Evolutionary conservation across 1,140 invertebrate species (phyloP), one percentile per base, ranked within the genome.

Genomic region (Hyles vespertilio): DNA sequence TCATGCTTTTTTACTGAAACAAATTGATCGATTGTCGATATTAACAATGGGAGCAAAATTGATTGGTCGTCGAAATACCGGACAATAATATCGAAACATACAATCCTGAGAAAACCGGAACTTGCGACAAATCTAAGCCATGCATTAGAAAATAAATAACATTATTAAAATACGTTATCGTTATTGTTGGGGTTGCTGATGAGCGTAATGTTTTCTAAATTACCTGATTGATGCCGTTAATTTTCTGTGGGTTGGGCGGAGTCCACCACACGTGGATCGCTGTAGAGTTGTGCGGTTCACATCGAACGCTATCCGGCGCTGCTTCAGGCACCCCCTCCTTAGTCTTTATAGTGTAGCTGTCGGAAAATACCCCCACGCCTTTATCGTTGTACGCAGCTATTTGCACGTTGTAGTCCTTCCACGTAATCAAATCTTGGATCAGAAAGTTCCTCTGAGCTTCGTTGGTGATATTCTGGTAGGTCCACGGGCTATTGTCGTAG

Each of bases 371-470:
- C 0, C 98, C 98, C 5, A 98, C 94, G 3, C 98, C 98, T 91
- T 98, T 97, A 68, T 98, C 96, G 84, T 99, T 99, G 71, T 96
- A 99, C 0, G 98, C 97, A 1, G 98, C 98, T 58, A 99, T 98
- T 90, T 98, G 96, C 0, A 99, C 95, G 44, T 97, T 94, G 74
- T 99, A 99, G 83, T 98, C 96, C 85, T 98, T 98, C 98, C 98
- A 99, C 0, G 97, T 98, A 56, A 99, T 99, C 44, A 99, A 89
- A 75, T 98, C 97, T 69, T 96, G 95, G 58, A 99, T 97, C 0
- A 98, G 90, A 78, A 94, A 98, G 84, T 97, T 98, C 65, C 96
- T 92, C 79, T 98, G 97, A 0, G 95, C 96, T 84, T 97, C 96
- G 81, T 98, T 97, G 0, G 95, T 97, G 22, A 99, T 96, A 81